Base-by-base conservation (phyloP, 1,140 invertebrate genomes). In the Bombus pascuorum region DNA sequence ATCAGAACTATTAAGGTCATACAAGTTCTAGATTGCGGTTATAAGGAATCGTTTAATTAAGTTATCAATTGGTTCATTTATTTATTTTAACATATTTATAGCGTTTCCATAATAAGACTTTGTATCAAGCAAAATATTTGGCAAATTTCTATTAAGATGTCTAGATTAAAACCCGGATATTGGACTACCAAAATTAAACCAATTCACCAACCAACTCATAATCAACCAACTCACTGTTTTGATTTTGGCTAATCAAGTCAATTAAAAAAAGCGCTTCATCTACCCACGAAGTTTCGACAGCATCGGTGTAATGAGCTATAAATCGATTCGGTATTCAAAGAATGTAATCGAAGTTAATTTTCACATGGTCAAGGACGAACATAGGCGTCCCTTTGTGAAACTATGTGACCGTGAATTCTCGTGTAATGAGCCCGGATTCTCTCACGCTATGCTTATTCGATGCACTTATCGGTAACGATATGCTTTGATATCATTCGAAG, bases 361-460 rank as follows among this genome's bases (percentile, higher is more conserved):
- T 71, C 44, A 9, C 42, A 78, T 70, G 83, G 83, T 88, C 87
- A 86, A 89, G 74, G 65, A 59, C 59, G 74, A 75, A 59, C 22
- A 68, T 59, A 81, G 70, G 32, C 44, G 68, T 83, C 70, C 65
- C 71, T 89, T 82, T 65, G 75, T 42, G 82, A 82, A 88, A 89
- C 78, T 85, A 82, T 84, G 81, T 86, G 84, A 78, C 44, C 76
- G 76, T 83, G 72, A 89, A 87, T 84, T 71, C 81, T 44, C 34
- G 70, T 76, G 66, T 42, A 73, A 59, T 77, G 47, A 75, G 62
- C 65, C 34, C 78, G 86, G 83, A 89, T 87, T 89, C 70, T 47
- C 53, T 87, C 85, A 90, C 89, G 72, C 85, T 76, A 86, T 79
- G 68, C 70, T 47, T 13, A 44, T 73, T 59, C 74, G 44, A 70